Base-by-base conservation (phyloP, 2,113 vertebrate species). In the Neomonachus schauinslandi region DNA sequence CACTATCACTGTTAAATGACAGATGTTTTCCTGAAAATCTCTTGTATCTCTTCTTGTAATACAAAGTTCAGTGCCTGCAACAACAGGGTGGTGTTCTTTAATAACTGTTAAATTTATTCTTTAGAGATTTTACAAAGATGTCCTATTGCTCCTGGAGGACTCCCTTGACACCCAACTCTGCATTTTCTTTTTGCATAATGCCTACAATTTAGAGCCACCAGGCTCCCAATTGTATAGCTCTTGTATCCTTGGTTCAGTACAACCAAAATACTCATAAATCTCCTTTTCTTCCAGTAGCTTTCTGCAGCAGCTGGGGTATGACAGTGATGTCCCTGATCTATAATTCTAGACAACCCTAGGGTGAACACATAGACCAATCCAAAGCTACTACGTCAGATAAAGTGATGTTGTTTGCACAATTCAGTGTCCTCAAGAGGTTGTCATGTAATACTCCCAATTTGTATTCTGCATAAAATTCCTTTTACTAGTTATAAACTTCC, bases 91-190 rank as follows among this genome's bases (percentile, higher is more conserved):
- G 98, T 98, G 98, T 99, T 98, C 98, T 99, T 99, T 99, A 99
- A 99, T 99, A 99, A 99, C 99, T 99, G 99, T 99, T 99, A 99
- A 99, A 99, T 99, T 99, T 99, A 99, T 99, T 99, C 99, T 99
- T 99, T 72, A 98, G 99, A 99, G 99, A 99, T 96, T 98, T 99
- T 97, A 96, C 98, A 97, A 98, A 98, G 98, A 98, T 98, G 98
- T 98, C 98, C 98, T 99, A 97, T 97, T 98, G 98, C 98, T 99
- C 98, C 96, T 98, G 96, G 98, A 99, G 98, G 98, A 97, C 98
- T 99, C 99, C 98, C 98, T 98, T 90, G 98, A 97, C 39, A 98
- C 98, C 93, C 4, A 97, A 97, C 98, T 99, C 98, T 97, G 98
- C 98, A 98, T 99, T 99, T 99, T 99, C 98, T 98, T 98, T 99